phyloP scores from a whole-genome alignment of 2,797 vertebrate genomes.

The Brotula barbata region DNA sequence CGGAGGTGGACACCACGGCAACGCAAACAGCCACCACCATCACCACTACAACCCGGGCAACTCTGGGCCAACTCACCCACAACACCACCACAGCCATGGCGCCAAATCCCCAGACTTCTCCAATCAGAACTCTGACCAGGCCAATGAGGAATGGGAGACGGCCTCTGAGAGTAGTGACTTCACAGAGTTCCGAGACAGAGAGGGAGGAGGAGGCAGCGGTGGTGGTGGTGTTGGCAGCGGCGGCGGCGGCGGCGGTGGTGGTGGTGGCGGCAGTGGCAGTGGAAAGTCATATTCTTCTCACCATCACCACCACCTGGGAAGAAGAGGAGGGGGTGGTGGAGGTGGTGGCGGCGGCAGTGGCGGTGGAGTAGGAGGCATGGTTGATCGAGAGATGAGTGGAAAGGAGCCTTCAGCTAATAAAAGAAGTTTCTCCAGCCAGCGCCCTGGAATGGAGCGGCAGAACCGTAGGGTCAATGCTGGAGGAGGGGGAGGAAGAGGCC shows the following conservation, averaged over 20 bases:
- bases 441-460: slow-evolving; percentile 93
- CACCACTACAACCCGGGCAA: slow-evolving; percentile 79
- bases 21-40: slow-evolving; percentile 78
- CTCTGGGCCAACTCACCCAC: slow-evolving; percentile 62
- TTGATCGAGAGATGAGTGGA: slow-evolving; percentile 73
- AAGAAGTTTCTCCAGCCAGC: slow-evolving; percentile 92
- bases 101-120: slow-evolving; percentile 92
- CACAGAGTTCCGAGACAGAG: slow-evolving; percentile 86
- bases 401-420: slow-evolving; percentile 83
- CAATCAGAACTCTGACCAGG: slow-evolving; percentile 95
- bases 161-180: slow-evolving; percentile 96
- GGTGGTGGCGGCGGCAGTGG: slow-evolving; percentile 31
- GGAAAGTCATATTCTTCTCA: slow-evolving; percentile 74
- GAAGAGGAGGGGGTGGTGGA: slow-evolving; percentile 57
- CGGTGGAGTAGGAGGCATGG: slow-evolving; percentile 58
- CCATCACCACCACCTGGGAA: slow-evolving; percentile 75
- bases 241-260: slow-evolving; percentile 48
- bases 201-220: slow-evolving; percentile 69
- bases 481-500: slow-evolving; percentile 76
- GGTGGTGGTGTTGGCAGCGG: slow-evolving; percentile 50
- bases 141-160: slow-evolving; percentile 95
- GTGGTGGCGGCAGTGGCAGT: slow-evolving; percentile 30
- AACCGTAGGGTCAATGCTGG: slow-evolving; percentile 84
- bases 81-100: slow-evolving; percentile 84
- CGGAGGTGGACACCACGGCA: slow-evolving; percentile 64